Conservation (phyloP, 2,888 invertebrate species). For the Brachyopa scutellaris region DNA sequence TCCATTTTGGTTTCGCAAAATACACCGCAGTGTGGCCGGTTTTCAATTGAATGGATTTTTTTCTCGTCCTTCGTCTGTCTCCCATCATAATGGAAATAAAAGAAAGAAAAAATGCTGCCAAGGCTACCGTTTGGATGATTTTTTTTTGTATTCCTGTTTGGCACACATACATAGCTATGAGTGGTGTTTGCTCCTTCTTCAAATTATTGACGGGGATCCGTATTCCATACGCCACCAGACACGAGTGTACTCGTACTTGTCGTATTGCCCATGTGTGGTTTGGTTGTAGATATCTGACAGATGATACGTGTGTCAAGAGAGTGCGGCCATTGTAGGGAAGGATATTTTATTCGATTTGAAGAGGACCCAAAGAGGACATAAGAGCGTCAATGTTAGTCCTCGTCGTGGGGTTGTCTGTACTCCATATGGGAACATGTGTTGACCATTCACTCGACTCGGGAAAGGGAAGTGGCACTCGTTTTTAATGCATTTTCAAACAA, state of each 20-base stretch:
- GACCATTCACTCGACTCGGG: conserved; percentile 61
- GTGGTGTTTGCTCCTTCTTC: conserved; percentile 38
- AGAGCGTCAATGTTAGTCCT: conserved; percentile 64
- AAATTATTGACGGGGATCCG: conserved; percentile 39
- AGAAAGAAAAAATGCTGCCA: conserved; percentile 22
- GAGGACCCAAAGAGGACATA: conserved; percentile 53
- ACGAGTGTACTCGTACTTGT: neutral
- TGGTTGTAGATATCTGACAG: conserved; percentile 47
- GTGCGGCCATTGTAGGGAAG: conserved; percentile 51
- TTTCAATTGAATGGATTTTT: conserved; percentile 58
- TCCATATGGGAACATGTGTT: conserved; percentile 58
- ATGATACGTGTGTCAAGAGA: conserved; percentile 60
- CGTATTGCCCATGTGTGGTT: conserved; percentile 16
- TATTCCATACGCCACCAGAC: neutral
- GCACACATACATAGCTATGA: neutral
- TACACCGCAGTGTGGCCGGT: conserved; percentile 67
- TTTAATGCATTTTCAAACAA: conserved; percentile 56
- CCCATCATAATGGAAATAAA: conserved; percentile 45
- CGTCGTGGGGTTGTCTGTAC: conserved; percentile 33
- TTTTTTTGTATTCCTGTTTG: neutral
- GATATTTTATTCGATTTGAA: conserved; percentile 65
- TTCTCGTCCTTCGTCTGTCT: conserved; percentile 17
- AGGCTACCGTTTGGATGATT: conserved; percentile 15
- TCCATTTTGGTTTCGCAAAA: conserved; percentile 67
- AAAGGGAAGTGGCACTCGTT: conserved; percentile 40